phyloP scores from a whole-genome alignment of 2,113 vertebrate genomes.

The Notothenia rossii region DNA sequence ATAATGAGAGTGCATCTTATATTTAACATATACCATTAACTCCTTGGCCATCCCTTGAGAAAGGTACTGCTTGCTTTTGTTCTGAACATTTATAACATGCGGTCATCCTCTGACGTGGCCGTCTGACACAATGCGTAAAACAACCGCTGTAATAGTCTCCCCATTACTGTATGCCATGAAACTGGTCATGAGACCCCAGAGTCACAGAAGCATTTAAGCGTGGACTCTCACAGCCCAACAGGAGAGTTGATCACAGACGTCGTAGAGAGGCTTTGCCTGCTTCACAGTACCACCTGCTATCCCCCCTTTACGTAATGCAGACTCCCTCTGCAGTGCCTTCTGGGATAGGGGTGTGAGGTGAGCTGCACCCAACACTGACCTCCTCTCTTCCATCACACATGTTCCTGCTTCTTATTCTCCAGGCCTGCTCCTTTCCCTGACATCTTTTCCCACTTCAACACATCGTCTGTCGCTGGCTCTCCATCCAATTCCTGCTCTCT shows the following conservation, averaged over 20 bases:
- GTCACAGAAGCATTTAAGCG: conserved; percentile 52
- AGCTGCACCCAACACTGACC: conserved; percentile 61
- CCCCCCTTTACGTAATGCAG: conserved; percentile 63
- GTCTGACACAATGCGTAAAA: conserved; percentile 51
- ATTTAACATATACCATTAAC: conserved; percentile 32
- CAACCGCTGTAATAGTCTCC: conserved; percentile 50
- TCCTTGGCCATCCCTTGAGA: conserved; percentile 35
- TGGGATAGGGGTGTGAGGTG: conserved; percentile 74
- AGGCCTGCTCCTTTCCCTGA: conserved; percentile 46
- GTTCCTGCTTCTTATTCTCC: conserved; percentile 23
- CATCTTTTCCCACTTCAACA: conserved; percentile 65
- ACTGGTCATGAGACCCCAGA: conserved; percentile 57
- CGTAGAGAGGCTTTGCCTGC: conserved; percentile 12
- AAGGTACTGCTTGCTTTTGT: conserved; percentile 54
- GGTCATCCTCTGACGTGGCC: conserved; percentile 62
- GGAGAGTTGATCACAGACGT: conserved; percentile 45
- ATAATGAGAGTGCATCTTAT: conserved; percentile 8
- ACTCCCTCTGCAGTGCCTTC: conserved; percentile 49
- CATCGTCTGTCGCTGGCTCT: conserved; percentile 46
- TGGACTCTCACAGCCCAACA: conserved; percentile 37
- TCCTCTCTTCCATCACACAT: conserved; percentile 57
- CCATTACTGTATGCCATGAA: conserved; percentile 53
- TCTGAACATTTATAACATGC: conserved; percentile 48
- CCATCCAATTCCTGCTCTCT: conserved; percentile 33
- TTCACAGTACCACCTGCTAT: conserved; percentile 57